Base-by-base conservation (phyloP, 37 sponge, comb jelly and placozoan species). In the Diacarnus erythraeanus region DNA sequence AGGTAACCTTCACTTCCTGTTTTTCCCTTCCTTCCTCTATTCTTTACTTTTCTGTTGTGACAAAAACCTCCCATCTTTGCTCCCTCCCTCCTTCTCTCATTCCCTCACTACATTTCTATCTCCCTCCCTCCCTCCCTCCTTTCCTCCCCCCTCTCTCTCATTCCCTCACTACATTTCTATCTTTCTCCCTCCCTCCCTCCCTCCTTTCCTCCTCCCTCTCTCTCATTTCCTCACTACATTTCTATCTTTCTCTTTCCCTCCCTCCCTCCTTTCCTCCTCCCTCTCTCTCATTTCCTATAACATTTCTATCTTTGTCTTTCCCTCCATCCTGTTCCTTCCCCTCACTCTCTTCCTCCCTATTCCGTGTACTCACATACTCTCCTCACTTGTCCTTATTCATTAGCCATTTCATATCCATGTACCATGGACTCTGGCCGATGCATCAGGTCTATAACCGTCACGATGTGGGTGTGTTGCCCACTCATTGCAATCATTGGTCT, bases 401-500 rank as follows among this genome's bases (percentile, higher is more conserved):
- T 44, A 65, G 66, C 33, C 33, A 38, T 59, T 5, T 65, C 26
- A n/a, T 29, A 51, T 20, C 34, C 35, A 25, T 74, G 74, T 74
- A 57, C 2, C 31, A 1, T 3, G 10, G 18, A 2, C 15, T 47
- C 57, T 8, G 36, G 25, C 2, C 30, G 10, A 1, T 54, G 57
- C 3, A 42, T 2, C 20, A 21, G 1, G 5, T 3, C 57, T 2
- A 74, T 74, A 27, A 5, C 74, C 20, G 31, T 54, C 57, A 22
- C 36, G 20, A 54, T 8, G 18, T 34, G 29, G 3, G 54, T 54
- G n/a, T 54, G 9, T 51, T 54, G 57, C 1, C 35, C 41, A 2
- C 8, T 74, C 57, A 38, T 74, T 4, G 54, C 57, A 9, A 23
- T 74, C 1, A 15, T 74, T n/a, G 74, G 74, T 10, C 74, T 74